These are phyloP conservation scores for Conistra vaccinii DNA, from an alignment of 2,888 invertebrate genomes.

Conservation along the genomic window DNA sequence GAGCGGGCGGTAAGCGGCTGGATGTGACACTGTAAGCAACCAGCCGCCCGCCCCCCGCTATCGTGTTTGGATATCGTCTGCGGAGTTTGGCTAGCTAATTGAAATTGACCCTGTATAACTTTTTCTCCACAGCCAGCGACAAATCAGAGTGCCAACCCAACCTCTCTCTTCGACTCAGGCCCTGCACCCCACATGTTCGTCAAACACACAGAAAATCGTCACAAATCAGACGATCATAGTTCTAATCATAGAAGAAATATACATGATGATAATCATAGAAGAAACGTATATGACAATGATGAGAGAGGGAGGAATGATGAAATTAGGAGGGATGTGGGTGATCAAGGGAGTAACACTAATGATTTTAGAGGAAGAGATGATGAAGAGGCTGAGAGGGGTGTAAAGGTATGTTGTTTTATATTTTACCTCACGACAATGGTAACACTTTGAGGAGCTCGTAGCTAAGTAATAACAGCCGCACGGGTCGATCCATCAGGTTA, in stretches of 20 bases:
- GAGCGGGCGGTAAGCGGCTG: no score
- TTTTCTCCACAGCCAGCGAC: slow-evolving; percentile 51
- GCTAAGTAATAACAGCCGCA: no score
- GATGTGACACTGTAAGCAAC: no score
- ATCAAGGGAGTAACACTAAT: not conserved
- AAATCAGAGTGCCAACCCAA: slow-evolving; percentile 59
- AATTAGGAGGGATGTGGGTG: not conserved
- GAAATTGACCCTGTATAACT: not conserved
- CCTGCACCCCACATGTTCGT: slow-evolving; percentile 74
- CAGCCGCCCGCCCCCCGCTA: no score
- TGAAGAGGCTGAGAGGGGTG: slow-evolving; percentile 1
- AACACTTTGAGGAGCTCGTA: no score
- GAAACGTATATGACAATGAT: not conserved
- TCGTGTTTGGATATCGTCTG: no score
- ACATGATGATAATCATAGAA: slow-evolving; percentile 11
- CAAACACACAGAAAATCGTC: slow-evolving; percentile 13
- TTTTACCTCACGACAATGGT: not conserved
- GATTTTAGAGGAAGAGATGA: slow-evolving; percentile 7
- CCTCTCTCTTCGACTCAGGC: slow-evolving; percentile 72
- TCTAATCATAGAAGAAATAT: not conserved
- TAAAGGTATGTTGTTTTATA: slow-evolving; percentile 26
- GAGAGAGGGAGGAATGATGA: not conserved
- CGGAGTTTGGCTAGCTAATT: no score
- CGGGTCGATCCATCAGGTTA: no score
- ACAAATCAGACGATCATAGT: slow-evolving; percentile 4